A percentile compares a stretch with the other conserved stretches of the same genome.
Evolutionary conservation across 1,140 invertebrate genomes (phyloP).

Genomic region (Calephelis virginiensis): DNA sequence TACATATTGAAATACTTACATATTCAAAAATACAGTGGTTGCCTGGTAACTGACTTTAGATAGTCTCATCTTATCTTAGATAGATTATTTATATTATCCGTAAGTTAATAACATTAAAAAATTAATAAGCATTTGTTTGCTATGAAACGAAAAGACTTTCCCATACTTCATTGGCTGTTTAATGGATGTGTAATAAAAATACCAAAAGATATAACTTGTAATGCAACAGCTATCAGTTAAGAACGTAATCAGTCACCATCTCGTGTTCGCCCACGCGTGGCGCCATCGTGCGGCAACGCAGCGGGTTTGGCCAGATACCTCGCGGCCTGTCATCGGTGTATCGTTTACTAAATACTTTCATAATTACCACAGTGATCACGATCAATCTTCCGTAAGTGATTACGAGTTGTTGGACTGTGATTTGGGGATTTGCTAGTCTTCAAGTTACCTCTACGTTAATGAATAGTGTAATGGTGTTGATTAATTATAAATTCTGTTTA

Average conservation of each 20-base stretch:
- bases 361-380: conserved; percentile 21
- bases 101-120: too few relatives aligned
- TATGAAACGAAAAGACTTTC: not conserved
- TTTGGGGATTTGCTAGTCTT: not conserved
- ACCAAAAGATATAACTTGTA: conserved; percentile 42
- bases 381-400: conserved; percentile 19
- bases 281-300: conserved; percentile 55
- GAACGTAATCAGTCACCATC: conserved; percentile 73
- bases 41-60: too few relatives aligned
- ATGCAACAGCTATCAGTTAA: conserved; percentile 67
- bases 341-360: conserved; percentile 27
- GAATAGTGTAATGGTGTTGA: too few relatives aligned
- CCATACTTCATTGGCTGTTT: not conserved
- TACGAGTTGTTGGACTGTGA: conserved; percentile 9
- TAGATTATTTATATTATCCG: too few relatives aligned
- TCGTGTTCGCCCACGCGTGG: conserved; percentile 57
- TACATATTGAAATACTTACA: too few relatives aligned
- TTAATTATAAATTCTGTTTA: too few relatives aligned
- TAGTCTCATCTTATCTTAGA: too few relatives aligned
- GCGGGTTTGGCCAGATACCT: conserved; percentile 28
- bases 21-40: too few relatives aligned
- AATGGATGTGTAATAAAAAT: conserved; percentile 50
- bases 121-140: too few relatives aligned
- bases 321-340: conserved; percentile 19
- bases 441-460: too few relatives aligned